phyloP scores from a whole-genome alignment of 2,888 invertebrate species.

The Pteria penguin region DNA sequence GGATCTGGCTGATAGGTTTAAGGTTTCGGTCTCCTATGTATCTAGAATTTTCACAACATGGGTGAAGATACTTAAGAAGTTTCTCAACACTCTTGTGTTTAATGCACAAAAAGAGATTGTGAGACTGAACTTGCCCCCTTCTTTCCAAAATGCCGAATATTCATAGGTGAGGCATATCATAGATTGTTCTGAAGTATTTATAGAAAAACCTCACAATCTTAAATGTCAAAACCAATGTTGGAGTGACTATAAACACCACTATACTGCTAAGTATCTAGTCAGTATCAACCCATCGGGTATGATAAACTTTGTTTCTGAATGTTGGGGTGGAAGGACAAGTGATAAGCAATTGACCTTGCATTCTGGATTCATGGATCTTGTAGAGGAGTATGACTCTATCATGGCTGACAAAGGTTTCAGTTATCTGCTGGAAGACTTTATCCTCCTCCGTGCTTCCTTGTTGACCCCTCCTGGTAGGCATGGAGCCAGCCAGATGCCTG shows the following conservation, averaged over 20 bases:
- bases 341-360: constrained; percentile 21
- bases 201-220: too few relatives aligned
- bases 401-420: constrained; percentile 44
- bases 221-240: neutral
- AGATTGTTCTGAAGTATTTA: too few relatives aligned
- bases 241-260: constrained; percentile 39
- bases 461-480: constrained; percentile 26
- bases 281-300: constrained; percentile 35
- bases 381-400: constrained; percentile 34
- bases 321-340: too few relatives aligned
- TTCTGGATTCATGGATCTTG: constrained; percentile 25
- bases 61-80: too few relatives aligned
- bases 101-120: too few relatives aligned
- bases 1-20: constrained; percentile 23
- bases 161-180: too few relatives aligned
- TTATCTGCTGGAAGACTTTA: constrained; percentile 29
- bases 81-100: too few relatives aligned
- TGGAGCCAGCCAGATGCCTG: constrained; percentile 24
- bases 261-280: constrained; percentile 39
- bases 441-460: neutral
- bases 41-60: too few relatives aligned
- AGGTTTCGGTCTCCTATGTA: too few relatives aligned
- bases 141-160: too few relatives aligned
- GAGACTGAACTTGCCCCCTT: too few relatives aligned
- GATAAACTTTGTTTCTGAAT: constrained; percentile 30